Evolutionary conservation across 2,888 invertebrate genomes (phyloP).

Genomic region (Nesidiocoris tenuis): DNA sequence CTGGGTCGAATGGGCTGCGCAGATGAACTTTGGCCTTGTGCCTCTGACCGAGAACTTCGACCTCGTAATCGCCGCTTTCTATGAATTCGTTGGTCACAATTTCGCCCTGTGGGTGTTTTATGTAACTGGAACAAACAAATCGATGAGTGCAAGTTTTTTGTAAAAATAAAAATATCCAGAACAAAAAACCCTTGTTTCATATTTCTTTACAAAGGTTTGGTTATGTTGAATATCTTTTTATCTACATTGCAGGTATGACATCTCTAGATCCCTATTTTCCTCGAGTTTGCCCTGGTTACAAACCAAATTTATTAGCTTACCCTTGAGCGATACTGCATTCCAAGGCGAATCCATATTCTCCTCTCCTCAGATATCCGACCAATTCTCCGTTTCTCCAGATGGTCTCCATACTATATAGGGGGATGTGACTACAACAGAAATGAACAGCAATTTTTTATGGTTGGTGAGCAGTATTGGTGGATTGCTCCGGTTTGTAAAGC

Average conservation of each 20-base stretch:
- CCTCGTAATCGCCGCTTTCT: constrained; percentile 70
- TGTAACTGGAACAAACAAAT: constrained; percentile 57
- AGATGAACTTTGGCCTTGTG: constrained; percentile 69
- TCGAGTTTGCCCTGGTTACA: no score
- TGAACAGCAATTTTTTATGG: no score
- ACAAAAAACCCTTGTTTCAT: no score
- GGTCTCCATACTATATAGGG: constrained; percentile 83
- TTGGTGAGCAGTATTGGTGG: no score
- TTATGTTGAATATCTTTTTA: no score
- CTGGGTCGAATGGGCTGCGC: constrained; percentile 80
- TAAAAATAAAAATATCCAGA: no score
- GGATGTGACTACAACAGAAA: constrained; percentile 58
- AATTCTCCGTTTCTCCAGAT: constrained; percentile 74
- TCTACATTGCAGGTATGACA: no score
- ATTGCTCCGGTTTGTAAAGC: no score
- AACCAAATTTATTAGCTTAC: no score
- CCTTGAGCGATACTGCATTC: constrained; percentile 64
- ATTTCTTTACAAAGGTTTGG: no score
- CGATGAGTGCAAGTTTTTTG: no score
- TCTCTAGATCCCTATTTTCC: no score
- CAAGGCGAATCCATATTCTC: constrained; percentile 70
- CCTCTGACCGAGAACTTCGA: constrained; percentile 75
- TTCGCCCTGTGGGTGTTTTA: constrained; percentile 62
- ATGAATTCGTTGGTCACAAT: constrained; percentile 67
- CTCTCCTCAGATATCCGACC: constrained; percentile 78